Conservation (phyloP, 2,113 vertebrate genomes). For the Macrotis lagotis region DNA sequence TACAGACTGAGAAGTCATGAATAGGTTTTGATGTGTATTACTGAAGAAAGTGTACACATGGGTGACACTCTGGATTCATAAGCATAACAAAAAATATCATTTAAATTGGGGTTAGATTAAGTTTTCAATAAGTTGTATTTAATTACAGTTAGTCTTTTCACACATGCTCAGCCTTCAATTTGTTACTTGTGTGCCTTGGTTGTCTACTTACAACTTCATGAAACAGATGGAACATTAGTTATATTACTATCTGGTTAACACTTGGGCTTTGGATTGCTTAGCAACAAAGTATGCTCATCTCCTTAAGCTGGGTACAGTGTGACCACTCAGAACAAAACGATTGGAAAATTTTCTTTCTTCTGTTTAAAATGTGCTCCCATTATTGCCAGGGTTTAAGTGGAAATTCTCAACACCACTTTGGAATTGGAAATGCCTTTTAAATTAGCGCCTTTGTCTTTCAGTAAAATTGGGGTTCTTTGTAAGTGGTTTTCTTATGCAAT, state of each 20-base stretch:
- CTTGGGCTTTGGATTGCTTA: constrained; percentile 53
- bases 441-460: constrained; percentile 52
- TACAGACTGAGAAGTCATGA: neutral
- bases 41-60: neutral
- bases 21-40: neutral
- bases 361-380: constrained; percentile 63
- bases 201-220: neutral
- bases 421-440: constrained; percentile 64
- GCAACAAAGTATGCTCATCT: constrained; percentile 69
- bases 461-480: neutral
- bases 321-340: constrained; percentile 59
- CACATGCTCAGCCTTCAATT: neutral
- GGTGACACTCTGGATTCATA: neutral
- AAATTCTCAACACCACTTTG: constrained; percentile 50
- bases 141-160: neutral
- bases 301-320: constrained; percentile 56
- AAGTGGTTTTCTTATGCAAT: constrained; percentile 46
- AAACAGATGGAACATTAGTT: constrained; percentile 8
- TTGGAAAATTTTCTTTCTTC: constrained; percentile 56
- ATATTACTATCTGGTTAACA: constrained; percentile 56
- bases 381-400: constrained; percentile 51
- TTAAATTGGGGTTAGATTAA: neutral
- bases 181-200: neutral
- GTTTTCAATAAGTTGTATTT: neutral
- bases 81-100: neutral